Percentiles rank a stretch among this genome's conserved stretches.
These are phyloP conservation scores for Cydia amplana DNA, from an alignment of 1,140 invertebrate genomes.

Conservation along the genomic window DNA sequence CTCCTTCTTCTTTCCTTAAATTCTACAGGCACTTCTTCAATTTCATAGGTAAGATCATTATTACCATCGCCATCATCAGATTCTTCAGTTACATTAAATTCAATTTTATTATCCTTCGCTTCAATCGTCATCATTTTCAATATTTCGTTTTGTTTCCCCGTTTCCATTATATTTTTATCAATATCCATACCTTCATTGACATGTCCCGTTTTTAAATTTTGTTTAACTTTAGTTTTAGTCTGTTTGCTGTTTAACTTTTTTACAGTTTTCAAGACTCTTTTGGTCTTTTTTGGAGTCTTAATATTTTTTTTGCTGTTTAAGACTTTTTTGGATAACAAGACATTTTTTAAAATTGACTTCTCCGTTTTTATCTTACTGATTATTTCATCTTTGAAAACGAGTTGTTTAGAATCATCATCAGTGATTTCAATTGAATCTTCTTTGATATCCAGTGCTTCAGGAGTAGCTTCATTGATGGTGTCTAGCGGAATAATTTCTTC, in stretches of 20 bases:
- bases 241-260: background rate
- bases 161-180: too few species aligned
- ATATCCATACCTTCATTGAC: too few species aligned
- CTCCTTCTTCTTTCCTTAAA: too few species aligned
- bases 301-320: too few species aligned
- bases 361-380: background rate
- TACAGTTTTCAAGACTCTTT: background rate
- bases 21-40: too few species aligned
- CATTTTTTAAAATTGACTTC: background rate
- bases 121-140: background rate
- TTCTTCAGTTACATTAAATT: too few species aligned
- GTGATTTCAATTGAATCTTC: background rate
- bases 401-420: background rate
- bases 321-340: too few species aligned
- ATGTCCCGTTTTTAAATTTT: too few species aligned
- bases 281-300: background rate
- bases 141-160: background rate
- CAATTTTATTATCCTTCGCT: background rate
- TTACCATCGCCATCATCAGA: background rate
- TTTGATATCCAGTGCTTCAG: background rate
- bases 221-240: too few species aligned
- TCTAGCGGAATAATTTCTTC: background rate
- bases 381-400: background rate
- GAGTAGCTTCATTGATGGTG: background rate
- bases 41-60: background rate